phyloP scores from a whole-genome alignment of 2,888 invertebrate species.

The Phyllotreta cruciferae region DNA sequence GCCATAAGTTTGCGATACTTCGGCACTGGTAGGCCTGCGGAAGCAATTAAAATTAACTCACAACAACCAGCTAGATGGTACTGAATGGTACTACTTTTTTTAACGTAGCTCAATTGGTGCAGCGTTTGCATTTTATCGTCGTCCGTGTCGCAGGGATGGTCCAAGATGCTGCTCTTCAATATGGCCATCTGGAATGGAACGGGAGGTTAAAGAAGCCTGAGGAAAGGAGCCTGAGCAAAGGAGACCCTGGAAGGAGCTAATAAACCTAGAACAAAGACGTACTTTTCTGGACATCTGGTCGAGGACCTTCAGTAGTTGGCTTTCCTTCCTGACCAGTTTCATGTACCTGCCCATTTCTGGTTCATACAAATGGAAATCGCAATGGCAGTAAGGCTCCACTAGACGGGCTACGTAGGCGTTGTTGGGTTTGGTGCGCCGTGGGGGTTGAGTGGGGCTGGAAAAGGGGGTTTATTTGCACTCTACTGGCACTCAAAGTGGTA shows the following conservation, averaged over 20 bases:
- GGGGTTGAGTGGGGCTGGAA: slow-evolving; percentile 68
- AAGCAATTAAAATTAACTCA: background rate
- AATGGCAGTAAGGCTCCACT: slow-evolving; percentile 70
- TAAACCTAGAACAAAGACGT: background rate
- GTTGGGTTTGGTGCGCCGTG: slow-evolving; percentile 61
- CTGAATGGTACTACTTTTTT: slow-evolving; percentile 62
- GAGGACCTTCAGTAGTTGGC: slow-evolving; percentile 65
- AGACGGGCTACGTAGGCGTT: slow-evolving; percentile 62
- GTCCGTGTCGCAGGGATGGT: slow-evolving; percentile 69
- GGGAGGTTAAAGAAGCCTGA: too few relatives aligned
- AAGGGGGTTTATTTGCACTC: slow-evolving; percentile 2
- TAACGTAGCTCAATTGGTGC: slow-evolving; percentile 68
- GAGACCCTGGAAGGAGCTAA: background rate
- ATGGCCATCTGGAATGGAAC: slow-evolving; percentile 64
- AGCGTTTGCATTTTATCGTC: slow-evolving; percentile 70
- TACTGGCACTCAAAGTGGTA: too few relatives aligned
- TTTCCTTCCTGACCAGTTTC: slow-evolving; percentile 68
- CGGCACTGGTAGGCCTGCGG: slow-evolving; percentile 63
- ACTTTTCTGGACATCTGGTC: slow-evolving; percentile 59
- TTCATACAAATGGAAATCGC: slow-evolving; percentile 69
- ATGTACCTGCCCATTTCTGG: slow-evolving; percentile 69
- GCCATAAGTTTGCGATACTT: slow-evolving; percentile 67
- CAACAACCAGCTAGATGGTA: background rate
- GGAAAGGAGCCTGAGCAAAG: too few relatives aligned
- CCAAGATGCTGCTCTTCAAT: slow-evolving; percentile 68